These are phyloP conservation scores for Carcina quercana DNA, from an alignment of 2,888 invertebrate species.

Conservation along the genomic window DNA sequence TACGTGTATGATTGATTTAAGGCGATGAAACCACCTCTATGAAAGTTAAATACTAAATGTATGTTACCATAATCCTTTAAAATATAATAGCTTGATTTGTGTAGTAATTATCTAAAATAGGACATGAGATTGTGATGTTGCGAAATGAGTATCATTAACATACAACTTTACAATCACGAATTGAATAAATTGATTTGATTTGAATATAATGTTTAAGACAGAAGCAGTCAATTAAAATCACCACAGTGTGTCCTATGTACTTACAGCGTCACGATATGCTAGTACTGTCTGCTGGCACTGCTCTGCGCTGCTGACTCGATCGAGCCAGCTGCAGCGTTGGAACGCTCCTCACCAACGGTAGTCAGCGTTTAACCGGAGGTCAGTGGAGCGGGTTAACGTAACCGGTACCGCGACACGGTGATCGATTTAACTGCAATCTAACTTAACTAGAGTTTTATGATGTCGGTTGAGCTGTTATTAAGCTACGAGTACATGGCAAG, in stretches of 20 bases:
- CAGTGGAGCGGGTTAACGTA: conserved; percentile 15
- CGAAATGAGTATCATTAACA: background rate
- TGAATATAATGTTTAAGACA: background rate
- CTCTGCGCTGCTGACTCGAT: background rate
- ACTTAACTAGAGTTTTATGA: conserved; percentile 3
- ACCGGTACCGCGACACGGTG: conserved; percentile 12
- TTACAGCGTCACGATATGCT: no score
- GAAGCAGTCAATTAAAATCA: background rate
- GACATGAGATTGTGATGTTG: no score
- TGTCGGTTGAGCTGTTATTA: background rate
- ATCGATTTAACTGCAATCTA: conserved; percentile 7
- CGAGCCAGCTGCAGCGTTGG: background rate
- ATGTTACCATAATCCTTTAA: no score
- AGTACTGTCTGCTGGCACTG: no score
- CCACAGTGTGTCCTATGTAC: no score
- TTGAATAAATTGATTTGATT: background rate
- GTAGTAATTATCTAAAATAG: no score
- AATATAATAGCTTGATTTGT: no score
- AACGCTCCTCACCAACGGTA: conserved; percentile 7
- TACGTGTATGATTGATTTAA: no score
- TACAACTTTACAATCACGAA: background rate
- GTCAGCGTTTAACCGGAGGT: conserved; percentile 13
- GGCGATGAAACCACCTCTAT: no score
- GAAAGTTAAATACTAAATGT: no score
- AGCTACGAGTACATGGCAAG: no score